Evolutionary conservation across 2,797 vertebrate species (phyloP), one percentile per base, ranked within the genome.

Genomic region (Myiotriccus ornatus): DNA sequence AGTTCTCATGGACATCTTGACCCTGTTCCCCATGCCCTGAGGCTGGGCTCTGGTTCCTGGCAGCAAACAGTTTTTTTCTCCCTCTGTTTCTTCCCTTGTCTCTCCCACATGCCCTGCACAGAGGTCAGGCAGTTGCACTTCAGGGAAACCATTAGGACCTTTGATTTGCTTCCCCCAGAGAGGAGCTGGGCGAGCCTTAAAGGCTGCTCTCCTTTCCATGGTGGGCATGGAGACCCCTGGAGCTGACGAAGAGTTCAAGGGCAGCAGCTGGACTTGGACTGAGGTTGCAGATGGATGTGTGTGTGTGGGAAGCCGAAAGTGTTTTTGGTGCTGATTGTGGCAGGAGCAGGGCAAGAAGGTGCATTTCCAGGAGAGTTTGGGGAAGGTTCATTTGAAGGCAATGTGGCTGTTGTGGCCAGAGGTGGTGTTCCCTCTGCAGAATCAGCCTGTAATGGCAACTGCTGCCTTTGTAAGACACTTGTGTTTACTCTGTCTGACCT

Each of bases 401-500:
- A 9, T 39, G 49, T 34, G 5, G 13, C 52, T 68, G 0, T 17
- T 78, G 41, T 60, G 70, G 37, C 25, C n/a, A 32, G 43, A 46
- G 17, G 10, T 17, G 19, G 14, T 52, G 14, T 57, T 84, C 28
- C 49, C 64, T 30, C 47, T 76, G 35, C 57, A 77, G 56, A 80
- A 41, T 30, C 17, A 12, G 34, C 41, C 37, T 41, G 35, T 63
- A 52, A 63, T 47, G 76, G 46, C 64, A 62, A 1, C 77, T 57
- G 28, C 74, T 67, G 71, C 34, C 57, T 80, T 78, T 68, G 25
- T 2, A 12, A 53, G 70, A 25, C 20, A 13, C 49, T 88, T 5
- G 2, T 0, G 0, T 52, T 82, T 35, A n/a, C 43, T 87, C 16
- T 47, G 0, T 34, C 41, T 88, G 68, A 46, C 83, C 32, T 12